phyloP scores from a whole-genome alignment of 2,113 vertebrate genomes.

The Phasianus colchicus region DNA sequence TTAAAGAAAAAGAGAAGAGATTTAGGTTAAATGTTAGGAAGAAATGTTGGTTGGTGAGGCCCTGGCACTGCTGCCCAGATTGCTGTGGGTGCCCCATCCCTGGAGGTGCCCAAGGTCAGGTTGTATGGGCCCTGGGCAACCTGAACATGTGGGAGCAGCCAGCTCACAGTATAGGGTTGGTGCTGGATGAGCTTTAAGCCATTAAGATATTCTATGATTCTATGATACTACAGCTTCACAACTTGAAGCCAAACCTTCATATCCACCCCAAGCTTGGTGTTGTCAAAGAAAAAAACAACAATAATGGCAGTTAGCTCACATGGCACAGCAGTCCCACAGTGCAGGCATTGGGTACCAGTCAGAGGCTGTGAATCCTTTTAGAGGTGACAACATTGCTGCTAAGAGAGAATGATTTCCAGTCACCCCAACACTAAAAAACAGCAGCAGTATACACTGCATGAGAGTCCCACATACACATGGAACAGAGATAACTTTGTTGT shows the following conservation, averaged over 20 bases:
- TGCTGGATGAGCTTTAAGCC: not conserved
- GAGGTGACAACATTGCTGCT: not conserved
- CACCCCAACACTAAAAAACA: constrained; percentile 22
- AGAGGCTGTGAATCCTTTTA: not conserved
- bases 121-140: not conserved
- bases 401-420: not conserved
- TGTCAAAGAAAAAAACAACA: not conserved
- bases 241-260: not conserved
- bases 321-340: not conserved
- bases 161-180: not conserved
- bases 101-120: not conserved
- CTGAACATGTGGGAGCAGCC: not conserved
- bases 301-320: not conserved
- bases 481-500: not conserved
- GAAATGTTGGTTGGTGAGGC: not conserved
- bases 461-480: not conserved
- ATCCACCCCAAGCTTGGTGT: not conserved
- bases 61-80: not conserved
- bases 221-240: not conserved
- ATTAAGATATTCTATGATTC: not conserved
- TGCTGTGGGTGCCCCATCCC: not conserved
- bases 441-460: not conserved
- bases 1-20: not conserved
- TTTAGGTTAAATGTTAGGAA: not conserved
- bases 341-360: not conserved